phyloP scores from a whole-genome alignment of 2,888 invertebrate genomes.

The Meiosimyza decipiens region DNA sequence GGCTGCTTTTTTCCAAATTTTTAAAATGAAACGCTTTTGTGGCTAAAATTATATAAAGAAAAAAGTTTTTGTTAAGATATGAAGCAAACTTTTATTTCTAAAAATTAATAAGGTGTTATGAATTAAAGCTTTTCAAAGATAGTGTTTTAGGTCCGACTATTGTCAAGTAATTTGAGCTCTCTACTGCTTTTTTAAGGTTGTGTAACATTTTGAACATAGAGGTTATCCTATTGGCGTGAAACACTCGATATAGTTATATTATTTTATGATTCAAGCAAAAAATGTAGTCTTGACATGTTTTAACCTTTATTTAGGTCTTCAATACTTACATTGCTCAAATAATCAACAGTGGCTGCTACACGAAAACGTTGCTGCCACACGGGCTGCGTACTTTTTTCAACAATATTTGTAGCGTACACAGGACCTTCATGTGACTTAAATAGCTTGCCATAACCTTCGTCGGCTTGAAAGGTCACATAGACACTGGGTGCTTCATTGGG shows the following conservation, averaged over 20 bases:
- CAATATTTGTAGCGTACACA: constrained; percentile 69
- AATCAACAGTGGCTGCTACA: constrained; percentile 67
- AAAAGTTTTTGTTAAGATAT: not conserved
- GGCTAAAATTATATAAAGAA: constrained; percentile 62
- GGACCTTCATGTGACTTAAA: constrained; percentile 64
- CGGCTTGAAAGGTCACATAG: constrained; percentile 73
- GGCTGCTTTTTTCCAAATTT: constrained; percentile 72
- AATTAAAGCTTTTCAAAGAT: too few relatives aligned
- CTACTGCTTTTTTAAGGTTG: too few relatives aligned
- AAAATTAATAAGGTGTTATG: not conserved
- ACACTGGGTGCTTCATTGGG: constrained; percentile 70
- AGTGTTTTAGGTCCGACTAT: too few relatives aligned
- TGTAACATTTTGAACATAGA: too few relatives aligned
- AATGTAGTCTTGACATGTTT: not conserved
- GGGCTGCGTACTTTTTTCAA: constrained; percentile 69
- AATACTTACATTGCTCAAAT: constrained; percentile 69
- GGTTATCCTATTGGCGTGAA: too few relatives aligned
- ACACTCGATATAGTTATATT: too few relatives aligned
- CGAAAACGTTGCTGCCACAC: constrained; percentile 71
- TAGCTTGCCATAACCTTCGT: constrained; percentile 51
- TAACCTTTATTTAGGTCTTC: not conserved
- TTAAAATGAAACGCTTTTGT: constrained; percentile 71
- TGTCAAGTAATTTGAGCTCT: too few relatives aligned
- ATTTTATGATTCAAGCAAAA: too few relatives aligned
- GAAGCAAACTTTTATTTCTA: not conserved